These are phyloP conservation scores for Bucco capensis DNA, from an alignment of 2,113 vertebrate genomes.

Conservation along the genomic window DNA sequence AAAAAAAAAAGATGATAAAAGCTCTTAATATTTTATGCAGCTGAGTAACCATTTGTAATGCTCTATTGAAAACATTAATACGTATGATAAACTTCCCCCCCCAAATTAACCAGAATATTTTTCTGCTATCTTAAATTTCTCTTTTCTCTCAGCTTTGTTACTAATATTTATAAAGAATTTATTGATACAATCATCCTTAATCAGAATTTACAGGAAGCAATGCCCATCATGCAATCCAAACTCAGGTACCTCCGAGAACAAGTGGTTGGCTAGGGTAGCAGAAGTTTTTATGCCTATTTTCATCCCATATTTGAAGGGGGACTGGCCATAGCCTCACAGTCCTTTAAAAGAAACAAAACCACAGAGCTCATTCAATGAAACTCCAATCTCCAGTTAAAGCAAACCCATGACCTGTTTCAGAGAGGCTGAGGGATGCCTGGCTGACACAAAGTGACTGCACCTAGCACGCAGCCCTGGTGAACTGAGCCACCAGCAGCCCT, in stretches of 20 bases:
- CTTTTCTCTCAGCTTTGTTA: not conserved
- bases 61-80: not conserved
- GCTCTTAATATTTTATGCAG: not conserved
- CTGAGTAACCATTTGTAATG: not conserved
- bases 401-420: not conserved
- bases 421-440: fast-evolving
- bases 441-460: fast-evolving
- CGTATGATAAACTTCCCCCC: not conserved
- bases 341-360: not conserved
- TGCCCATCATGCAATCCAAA: not conserved
- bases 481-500: not conserved
- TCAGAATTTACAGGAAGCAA: not conserved
- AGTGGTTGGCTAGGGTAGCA: not conserved
- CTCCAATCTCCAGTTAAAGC: not conserved
- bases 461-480: not conserved
- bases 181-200: not conserved
- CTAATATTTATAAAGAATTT: not conserved
- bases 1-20: not conserved
- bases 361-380: not conserved
- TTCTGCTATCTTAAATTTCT: not conserved
- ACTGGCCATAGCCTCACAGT: not conserved
- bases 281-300: not conserved
- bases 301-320: not conserved
- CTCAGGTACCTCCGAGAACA: not conserved
- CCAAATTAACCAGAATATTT: not conserved